Evolutionary conservation across 1,140 invertebrate species (phyloP).

Genomic region (Neuroterus valhalla): DNA sequence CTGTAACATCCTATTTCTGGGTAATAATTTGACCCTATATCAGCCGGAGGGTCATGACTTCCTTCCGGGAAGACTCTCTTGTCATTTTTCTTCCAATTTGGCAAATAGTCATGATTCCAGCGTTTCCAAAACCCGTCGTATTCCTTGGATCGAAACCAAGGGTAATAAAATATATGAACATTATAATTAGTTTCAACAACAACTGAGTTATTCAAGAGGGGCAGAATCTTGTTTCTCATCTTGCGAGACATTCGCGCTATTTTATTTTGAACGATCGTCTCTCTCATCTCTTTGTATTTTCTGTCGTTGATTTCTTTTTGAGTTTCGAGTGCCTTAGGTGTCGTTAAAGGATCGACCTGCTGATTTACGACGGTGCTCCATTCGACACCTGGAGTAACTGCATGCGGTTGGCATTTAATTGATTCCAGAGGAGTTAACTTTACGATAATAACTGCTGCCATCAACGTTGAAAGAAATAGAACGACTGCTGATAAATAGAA

Average conservation of each 20-base stretch:
- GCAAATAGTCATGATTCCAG: conserved; percentile 74
- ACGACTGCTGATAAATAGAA: conserved; percentile 65
- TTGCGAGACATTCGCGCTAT: conserved; percentile 56
- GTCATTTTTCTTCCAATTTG: conserved; percentile 73
- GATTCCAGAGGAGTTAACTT: conserved; percentile 67
- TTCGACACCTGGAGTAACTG: conserved; percentile 56
- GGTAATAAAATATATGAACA: conserved; percentile 75
- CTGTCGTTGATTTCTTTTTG: conserved; percentile 53
- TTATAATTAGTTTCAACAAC: conserved; percentile 69
- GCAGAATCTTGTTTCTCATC: conserved; percentile 62
- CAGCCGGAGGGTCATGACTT: conserved; percentile 69
- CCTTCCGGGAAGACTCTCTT: conserved; percentile 70
- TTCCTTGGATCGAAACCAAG: conserved; percentile 72
- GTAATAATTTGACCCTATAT: conserved; percentile 75
- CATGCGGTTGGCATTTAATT: conserved; percentile 62
- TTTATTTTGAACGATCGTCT: conserved; percentile 58
- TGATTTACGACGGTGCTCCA: conserved; percentile 61
- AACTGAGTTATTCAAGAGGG: conserved; percentile 53
- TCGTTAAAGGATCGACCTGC: conserved; percentile 32
- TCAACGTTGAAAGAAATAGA: conserved; percentile 61
- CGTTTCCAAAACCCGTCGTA: conserved; percentile 72
- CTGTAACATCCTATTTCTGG: conserved; percentile 74
- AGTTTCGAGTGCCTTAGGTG: conserved; percentile 39
- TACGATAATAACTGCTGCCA: conserved; percentile 65
- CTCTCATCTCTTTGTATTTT: conserved; percentile 56